A percentile compares a stretch with the other conserved stretches of the same genome.
phyloP scores from a whole-genome alignment of 2,113 vertebrate genomes.

The Protomyctophum bolini region DNA sequence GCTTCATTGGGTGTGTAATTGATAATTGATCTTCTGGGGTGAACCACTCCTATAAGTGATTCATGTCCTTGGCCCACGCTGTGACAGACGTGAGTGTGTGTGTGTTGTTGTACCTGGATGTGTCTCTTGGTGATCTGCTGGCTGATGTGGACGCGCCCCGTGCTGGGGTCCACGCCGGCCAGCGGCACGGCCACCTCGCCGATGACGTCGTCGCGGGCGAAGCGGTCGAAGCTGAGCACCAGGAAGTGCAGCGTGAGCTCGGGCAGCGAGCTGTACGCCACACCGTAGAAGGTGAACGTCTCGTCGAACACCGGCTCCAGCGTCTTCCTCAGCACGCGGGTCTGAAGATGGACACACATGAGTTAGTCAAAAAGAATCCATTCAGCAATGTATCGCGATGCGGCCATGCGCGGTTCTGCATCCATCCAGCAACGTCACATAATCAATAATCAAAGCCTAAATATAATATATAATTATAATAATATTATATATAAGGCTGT shows the following conservation, averaged over 20 bases:
- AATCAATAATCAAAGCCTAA: too few species aligned
- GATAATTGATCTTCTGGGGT: too few species aligned
- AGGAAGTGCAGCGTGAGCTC: constrained; percentile 96
- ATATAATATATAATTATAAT: too few species aligned
- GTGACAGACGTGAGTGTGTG: too few species aligned
- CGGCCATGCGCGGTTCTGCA: too few species aligned
- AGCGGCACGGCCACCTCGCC: constrained; percentile 94
- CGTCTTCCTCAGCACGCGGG: constrained; percentile 92
- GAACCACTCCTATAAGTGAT: too few species aligned
- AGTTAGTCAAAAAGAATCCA: too few species aligned
- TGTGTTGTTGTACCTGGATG: constrained; percentile 82
- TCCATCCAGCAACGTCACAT: too few species aligned
- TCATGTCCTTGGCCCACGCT: too few species aligned
- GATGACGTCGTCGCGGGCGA: constrained; percentile 93
- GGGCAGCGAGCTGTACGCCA: constrained; percentile 92
- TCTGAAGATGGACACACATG: constrained; percentile 51
- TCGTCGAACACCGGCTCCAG: constrained; percentile 93
- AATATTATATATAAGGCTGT: too few species aligned
- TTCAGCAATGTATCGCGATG: too few species aligned
- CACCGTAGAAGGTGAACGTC: constrained; percentile 97
- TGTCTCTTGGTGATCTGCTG: constrained; percentile 93
- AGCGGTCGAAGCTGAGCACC: constrained; percentile 95
- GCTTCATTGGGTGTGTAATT: too few species aligned
- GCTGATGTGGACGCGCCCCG: constrained; percentile 90
- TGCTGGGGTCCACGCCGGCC: constrained; percentile 92